phyloP scores from a whole-genome alignment of 2,113 vertebrate genomes.

The Arvicanthis niloticus region DNA sequence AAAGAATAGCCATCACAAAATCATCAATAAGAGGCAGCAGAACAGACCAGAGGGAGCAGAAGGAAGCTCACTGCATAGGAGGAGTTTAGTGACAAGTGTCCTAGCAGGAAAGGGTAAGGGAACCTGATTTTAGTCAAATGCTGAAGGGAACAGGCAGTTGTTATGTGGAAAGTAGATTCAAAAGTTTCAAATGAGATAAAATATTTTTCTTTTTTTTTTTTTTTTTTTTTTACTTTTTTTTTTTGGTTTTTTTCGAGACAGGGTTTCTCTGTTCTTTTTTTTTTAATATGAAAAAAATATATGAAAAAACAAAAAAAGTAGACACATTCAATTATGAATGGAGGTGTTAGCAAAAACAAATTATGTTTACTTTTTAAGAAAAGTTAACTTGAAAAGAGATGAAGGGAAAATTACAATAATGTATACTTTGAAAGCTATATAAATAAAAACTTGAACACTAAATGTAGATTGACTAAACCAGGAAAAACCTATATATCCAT shows the following conservation, averaged over 20 bases:
- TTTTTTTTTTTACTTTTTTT: too few species aligned
- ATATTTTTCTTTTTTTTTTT: not conserved
- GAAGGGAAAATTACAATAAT: not conserved
- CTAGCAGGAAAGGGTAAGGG: not conserved
- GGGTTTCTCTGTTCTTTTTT: too few species aligned
- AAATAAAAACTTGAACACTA: not conserved
- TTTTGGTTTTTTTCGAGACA: too few species aligned
- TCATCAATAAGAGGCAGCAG: not conserved
- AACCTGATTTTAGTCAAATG: not conserved
- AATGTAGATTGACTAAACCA: not conserved
- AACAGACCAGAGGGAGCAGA: not conserved
- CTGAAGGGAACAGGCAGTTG: too few species aligned
- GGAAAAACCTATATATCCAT: not conserved
- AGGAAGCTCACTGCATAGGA: not conserved
- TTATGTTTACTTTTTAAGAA: not conserved
- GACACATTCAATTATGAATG: not conserved
- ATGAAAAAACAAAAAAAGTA: not conserved
- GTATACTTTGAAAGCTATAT: not conserved
- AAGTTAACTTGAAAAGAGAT: not conserved
- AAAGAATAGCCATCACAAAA: not conserved
- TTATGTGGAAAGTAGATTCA: not conserved
- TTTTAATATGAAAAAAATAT: conserved; percentile 38
- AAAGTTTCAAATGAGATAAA: not conserved
- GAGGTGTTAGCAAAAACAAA: not conserved
- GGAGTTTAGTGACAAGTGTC: not conserved